These are phyloP conservation scores for Chymomyza caudatula DNA, from an alignment of 2,888 invertebrate species.

Conservation along the genomic window DNA sequence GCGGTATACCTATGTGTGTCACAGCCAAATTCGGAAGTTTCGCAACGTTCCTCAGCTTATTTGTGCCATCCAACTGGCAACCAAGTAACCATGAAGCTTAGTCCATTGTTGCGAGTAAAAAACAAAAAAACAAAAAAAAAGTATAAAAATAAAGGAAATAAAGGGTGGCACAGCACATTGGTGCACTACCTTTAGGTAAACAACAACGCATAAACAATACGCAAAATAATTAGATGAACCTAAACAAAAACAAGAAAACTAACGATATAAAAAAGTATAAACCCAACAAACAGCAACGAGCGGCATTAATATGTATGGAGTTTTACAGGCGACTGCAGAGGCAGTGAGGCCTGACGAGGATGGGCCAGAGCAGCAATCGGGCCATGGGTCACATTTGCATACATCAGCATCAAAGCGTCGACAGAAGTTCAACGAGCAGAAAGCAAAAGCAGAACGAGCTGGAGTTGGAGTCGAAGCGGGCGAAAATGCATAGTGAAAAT, in stretches of 20 bases:
- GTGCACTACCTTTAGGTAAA: conserved; percentile 32
- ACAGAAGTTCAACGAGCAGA: neutral
- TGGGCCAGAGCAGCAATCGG: neutral
- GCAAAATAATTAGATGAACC: conserved; percentile 25
- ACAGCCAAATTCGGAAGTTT: neutral
- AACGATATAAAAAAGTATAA: conserved; percentile 14
- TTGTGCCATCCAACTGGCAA: neutral
- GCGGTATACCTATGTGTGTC: neutral
- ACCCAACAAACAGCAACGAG: neutral
- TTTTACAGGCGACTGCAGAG: conserved; percentile 4
- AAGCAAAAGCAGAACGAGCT: neutral
- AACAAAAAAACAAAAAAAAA: conserved; percentile 1
- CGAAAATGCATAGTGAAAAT: neutral
- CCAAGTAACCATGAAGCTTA: conserved; percentile 29
- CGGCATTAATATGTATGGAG: conserved; percentile 52
- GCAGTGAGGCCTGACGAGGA: conserved; percentile 20
- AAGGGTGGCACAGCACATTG: neutral
- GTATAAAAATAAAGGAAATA: neutral
- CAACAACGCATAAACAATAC: conserved; percentile 33
- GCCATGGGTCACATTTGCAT: conserved; percentile 47
- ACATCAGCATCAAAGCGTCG: conserved; percentile 34
- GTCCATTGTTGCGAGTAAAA: conserved; percentile 29
- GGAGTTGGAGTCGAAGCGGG: neutral
- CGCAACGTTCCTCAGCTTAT: neutral
- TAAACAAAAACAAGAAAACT: conserved; percentile 25